Conservation (phyloP, 2,797 vertebrate species). For the Vespertilio murinus region DNA sequence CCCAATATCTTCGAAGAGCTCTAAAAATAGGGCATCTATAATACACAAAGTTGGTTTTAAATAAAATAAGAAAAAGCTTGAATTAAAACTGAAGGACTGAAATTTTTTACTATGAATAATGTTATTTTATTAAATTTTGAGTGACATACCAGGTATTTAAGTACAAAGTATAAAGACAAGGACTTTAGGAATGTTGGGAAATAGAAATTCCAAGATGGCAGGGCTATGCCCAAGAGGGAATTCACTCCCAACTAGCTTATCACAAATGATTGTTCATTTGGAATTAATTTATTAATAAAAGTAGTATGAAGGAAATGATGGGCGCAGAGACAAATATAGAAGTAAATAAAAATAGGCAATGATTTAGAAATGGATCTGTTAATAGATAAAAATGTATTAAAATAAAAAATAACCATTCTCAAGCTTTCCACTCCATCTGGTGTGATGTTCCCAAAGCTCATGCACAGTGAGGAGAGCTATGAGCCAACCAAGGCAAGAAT, state of each 20-base stretch:
- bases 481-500: background rate
- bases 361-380: background rate
- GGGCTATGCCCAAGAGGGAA: background rate
- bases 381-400: background rate
- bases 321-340: background rate
- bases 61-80: background rate
- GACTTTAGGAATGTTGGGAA: background rate
- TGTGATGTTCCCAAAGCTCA: background rate
- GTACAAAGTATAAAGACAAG: background rate
- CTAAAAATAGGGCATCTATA: background rate
- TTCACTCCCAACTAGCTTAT: background rate
- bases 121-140: background rate
- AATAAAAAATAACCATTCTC: background rate
- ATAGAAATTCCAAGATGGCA: background rate
- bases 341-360: background rate
- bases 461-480: background rate
- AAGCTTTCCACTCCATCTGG: background rate
- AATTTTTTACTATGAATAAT: background rate
- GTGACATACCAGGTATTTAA: background rate
- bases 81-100: background rate
- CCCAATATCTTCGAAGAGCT: background rate
- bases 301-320: background rate
- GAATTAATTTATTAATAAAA: background rate
- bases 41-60: background rate
- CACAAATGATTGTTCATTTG: background rate